phyloP scores from a whole-genome alignment of 1,140 invertebrate genomes.

The Patella vulgata region DNA sequence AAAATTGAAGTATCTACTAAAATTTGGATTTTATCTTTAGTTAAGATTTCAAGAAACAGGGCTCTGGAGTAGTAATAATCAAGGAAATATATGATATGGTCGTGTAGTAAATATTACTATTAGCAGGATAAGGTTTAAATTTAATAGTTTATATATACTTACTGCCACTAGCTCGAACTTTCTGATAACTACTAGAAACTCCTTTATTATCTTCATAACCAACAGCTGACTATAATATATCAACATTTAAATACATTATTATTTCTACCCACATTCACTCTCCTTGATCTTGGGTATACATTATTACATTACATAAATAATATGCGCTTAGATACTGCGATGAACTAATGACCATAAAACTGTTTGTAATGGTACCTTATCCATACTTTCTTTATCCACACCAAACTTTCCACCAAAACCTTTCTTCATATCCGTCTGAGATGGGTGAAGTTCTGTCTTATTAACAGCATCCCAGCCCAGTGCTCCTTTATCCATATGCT shows the following conservation, averaged over 20 bases:
- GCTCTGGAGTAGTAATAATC: too few species aligned
- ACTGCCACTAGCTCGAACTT: constrained; percentile 48
- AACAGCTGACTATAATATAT: constrained; percentile 50
- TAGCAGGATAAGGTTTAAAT: too few species aligned
- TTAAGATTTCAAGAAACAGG: too few species aligned
- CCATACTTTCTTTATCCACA: constrained; percentile 71
- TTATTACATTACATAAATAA: too few species aligned
- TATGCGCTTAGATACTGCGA: too few species aligned
- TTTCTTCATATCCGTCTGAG: constrained; percentile 63
- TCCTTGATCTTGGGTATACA: too few species aligned
- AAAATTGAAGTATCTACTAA: too few species aligned
- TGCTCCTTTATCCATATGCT: constrained; percentile 76
- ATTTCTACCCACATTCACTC: too few species aligned
- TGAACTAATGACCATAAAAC: too few species aligned
- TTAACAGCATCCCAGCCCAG: constrained; percentile 38
- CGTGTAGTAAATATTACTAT: too few species aligned
- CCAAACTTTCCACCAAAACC: constrained; percentile 84
- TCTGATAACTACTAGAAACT: constrained; percentile 50
- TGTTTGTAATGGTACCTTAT: background rate
- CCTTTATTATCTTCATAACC: constrained; percentile 60
- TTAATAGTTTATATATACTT: constrained; percentile 22
- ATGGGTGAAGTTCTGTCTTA: constrained; percentile 48
- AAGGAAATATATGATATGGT: too few species aligned
- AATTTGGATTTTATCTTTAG: too few species aligned
- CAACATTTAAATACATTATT: constrained; percentile 1